These are phyloP conservation scores for Andrena chrysosceles DNA, from an alignment of 2,888 invertebrate genomes.

Conservation along the genomic window DNA sequence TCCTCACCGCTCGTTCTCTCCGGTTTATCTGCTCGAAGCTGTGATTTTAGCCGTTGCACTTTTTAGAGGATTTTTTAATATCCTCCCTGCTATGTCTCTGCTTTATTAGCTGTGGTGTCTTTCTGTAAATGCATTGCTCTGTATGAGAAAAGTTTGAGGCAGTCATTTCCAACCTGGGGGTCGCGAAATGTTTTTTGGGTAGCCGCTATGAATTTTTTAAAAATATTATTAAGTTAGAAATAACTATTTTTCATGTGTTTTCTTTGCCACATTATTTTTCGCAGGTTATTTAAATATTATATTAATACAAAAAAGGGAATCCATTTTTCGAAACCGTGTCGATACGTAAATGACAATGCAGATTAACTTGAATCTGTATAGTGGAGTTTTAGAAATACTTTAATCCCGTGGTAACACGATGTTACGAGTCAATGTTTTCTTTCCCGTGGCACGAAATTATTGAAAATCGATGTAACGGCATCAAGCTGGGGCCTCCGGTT, in stretches of 20 bases:
- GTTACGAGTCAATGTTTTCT: slow-evolving; percentile 3
- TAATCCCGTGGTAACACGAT: slow-evolving; percentile 3
- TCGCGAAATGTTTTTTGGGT: no score
- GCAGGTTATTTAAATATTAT: no score
- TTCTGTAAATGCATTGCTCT: background rate
- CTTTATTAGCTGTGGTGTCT: background rate
- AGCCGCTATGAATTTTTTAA: no score
- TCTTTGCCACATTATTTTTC: no score
- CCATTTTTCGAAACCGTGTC: background rate
- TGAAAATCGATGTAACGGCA: slow-evolving; percentile 50
- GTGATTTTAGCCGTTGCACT: background rate
- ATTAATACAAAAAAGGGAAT: no score
- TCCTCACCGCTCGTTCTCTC: background rate
- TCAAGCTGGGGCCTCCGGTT: slow-evolving; percentile 29
- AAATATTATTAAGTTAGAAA: no score
- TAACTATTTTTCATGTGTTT: no score
- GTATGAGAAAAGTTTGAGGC: no score
- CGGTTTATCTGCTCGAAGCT: slow-evolving; percentile 14
- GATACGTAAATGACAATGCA: slow-evolving; percentile 17
- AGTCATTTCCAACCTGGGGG: no score
- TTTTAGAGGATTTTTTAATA: slow-evolving; percentile 9
- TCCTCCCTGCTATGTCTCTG: background rate
- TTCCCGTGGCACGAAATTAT: slow-evolving; percentile 28
- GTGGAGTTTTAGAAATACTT: slow-evolving; percentile 11
- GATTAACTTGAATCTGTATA: background rate